Base-by-base conservation (phyloP, 2,113 vertebrate genomes). In the Triplophysa tibetana region DNA sequence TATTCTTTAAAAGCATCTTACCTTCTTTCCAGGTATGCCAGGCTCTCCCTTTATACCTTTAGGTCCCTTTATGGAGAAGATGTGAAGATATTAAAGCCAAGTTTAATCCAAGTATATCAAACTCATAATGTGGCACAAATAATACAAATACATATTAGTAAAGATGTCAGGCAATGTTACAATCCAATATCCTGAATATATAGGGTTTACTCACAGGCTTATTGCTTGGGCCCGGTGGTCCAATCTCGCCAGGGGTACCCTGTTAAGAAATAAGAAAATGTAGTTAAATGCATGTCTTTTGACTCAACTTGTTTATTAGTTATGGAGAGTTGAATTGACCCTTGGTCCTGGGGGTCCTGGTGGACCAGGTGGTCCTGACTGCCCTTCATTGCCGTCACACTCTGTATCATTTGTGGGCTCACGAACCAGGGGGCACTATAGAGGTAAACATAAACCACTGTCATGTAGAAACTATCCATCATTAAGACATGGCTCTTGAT, bases 371-470 rank as follows among this genome's bases (percentile, higher is more conserved):
- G 89, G 86, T 64, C 89, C 91, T 0, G 88, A 65, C 21, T 63
- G 74, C 7, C 80, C 85, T n/a, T 80, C 64, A 1, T 61, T 85
- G 79, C 92, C 93, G 75, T 92, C 84, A 70, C 91, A 93, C 41
- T 85, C 81, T n/a, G 81, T 72, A 24, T 78, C 82, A 17, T 67
- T 56, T 16, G 80, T 9, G n/a, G 81, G 83, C 5, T 82, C 87
- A 69, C 93, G 89, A 24, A 93, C 88, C 80, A 90, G 78, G 14
- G 92, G 91, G 84, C 93, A 94, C 93, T 94, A 77, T 50, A 33
- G n/a, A 75, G 8, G 41, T 14, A 77, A 33, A 24, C 43, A 54
- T 23, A 76, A 17, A 38, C 38, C 38, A 33, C 14, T 65, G n/a
- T 21, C 50, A 65, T 52, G 2, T 60, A 14, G 1, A 75, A 29